phyloP scores from a whole-genome alignment of 2,113 vertebrate genomes.

The Silurus glanis region DNA sequence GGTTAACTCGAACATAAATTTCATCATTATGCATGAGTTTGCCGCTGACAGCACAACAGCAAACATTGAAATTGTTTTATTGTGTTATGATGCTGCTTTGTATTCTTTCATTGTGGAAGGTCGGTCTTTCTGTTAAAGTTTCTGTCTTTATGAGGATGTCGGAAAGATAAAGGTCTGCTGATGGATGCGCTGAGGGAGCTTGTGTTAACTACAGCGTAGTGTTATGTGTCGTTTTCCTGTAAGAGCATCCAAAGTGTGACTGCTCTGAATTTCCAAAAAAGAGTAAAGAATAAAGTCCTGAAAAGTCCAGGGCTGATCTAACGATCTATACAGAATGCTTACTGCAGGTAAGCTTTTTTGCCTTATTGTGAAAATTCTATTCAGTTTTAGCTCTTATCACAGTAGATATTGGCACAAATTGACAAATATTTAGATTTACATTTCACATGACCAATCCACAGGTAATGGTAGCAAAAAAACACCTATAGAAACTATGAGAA shows the following conservation, averaged over 20 bases:
- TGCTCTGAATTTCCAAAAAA: not conserved
- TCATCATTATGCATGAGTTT: conserved; percentile 36
- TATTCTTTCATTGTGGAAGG: conserved; percentile 22
- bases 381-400: not conserved
- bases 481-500: not conserved
- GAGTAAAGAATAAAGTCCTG: not conserved
- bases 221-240: not conserved
- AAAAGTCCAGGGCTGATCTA: not conserved
- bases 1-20: conserved; percentile 5
- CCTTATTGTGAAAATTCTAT: not conserved
- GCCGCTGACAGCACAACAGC: conserved; percentile 23
- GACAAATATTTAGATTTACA: not conserved
- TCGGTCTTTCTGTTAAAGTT: not conserved
- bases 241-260: not conserved
- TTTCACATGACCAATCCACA: not conserved
- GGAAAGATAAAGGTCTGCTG: conserved; percentile 27
- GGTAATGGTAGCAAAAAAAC: not conserved
- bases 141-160: not conserved
- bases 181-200: conserved; percentile 8
- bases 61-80: conserved; percentile 23
- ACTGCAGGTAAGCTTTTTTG: not conserved
- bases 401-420: not conserved
- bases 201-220: not conserved
- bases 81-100: conserved; percentile 15
- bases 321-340: not conserved